phyloP scores from a whole-genome alignment of 1,140 invertebrate genomes.

The Ylistrum balloti region DNA sequence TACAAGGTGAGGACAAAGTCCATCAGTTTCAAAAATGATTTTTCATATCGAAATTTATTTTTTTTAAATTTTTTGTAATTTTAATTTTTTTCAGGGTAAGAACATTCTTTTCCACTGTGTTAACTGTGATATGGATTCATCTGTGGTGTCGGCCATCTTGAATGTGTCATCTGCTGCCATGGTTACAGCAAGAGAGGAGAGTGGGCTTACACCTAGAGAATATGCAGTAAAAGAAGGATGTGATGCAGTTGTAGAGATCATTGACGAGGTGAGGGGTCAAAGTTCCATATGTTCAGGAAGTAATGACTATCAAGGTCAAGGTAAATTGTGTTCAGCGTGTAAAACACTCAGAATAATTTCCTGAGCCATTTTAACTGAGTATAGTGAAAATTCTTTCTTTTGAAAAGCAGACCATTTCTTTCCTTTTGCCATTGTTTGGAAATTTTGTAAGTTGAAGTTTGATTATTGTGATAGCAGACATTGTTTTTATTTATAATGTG shows the following conservation, averaged over 20 bases:
- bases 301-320: no score
- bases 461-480: no score
- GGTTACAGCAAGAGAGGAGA: constrained; percentile 66
- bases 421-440: no score
- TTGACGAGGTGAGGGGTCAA: constrained; percentile 56
- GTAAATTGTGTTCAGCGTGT: no score
- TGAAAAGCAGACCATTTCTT: no score
- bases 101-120: constrained; percentile 72
- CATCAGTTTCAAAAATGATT: no score
- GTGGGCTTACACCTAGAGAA: constrained; percentile 57
- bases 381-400: no score
- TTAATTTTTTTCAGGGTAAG: constrained; percentile 64
- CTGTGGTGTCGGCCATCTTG: constrained; percentile 67
- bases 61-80: background rate
- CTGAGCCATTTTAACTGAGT: no score
- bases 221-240: constrained; percentile 56
- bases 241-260: constrained; percentile 51
- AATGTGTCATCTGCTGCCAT: constrained; percentile 67
- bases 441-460: no score
- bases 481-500: no score
- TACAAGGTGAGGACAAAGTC: constrained; percentile 62
- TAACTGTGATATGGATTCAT: constrained; percentile 62
- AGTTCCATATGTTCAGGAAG: background rate
- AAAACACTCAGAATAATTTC: no score
- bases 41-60: background rate